Percentiles rank a stretch among this genome's conserved stretches.
Evolutionary conservation across 2,888 invertebrate species (phyloP).

Genomic region (Acronicta leporina): DNA sequence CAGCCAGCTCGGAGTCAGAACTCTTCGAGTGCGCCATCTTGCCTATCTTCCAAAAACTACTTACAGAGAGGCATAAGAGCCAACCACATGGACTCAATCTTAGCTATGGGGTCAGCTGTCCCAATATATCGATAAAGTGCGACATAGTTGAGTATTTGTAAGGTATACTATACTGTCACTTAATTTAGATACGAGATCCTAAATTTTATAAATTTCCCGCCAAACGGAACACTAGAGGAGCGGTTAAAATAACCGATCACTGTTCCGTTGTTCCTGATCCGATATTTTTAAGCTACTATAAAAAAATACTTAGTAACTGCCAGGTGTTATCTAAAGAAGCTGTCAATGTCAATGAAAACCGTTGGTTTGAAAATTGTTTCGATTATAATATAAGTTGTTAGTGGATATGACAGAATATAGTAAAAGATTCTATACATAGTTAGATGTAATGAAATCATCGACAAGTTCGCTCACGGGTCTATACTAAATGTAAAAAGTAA

Average conservation of each 20-base stretch:
- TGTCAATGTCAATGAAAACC: conserved; percentile 8
- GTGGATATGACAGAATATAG: conserved; percentile 35
- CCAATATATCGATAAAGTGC: conserved; percentile 98
- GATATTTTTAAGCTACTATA: conserved; percentile 3
- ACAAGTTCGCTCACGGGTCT: conserved; percentile 79
- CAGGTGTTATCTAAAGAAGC: conserved; percentile 12
- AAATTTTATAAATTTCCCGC: conserved; percentile 15
- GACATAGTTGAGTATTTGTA: conserved; percentile 98
- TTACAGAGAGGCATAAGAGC: conserved; percentile 94
- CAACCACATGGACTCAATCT: conserved; percentile 91
- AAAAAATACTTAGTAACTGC: conserved; percentile 9
- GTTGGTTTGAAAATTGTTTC: conserved; percentile 16
- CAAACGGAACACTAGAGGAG: conserved; percentile 5
- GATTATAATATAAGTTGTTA: conserved; percentile 19
- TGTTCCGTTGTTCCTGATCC: conserved; percentile 12
- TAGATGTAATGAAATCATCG: conserved; percentile 40
- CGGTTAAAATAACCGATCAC: conserved; percentile 7
- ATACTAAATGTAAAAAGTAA: conserved; percentile 39
- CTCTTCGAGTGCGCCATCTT: conserved; percentile 95
- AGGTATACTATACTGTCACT: conserved; percentile 43
- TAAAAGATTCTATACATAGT: conserved; percentile 39
- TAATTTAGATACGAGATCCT: too few species aligned
- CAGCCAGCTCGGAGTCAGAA: conserved; percentile 95
- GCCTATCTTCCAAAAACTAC: conserved; percentile 97
- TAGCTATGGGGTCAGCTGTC: conserved; percentile 95